A percentile compares a stretch with the other conserved stretches of the same genome.
Conservation (phyloP, 1,140 invertebrate genomes). For the Brachionus manjavacas region DNA sequence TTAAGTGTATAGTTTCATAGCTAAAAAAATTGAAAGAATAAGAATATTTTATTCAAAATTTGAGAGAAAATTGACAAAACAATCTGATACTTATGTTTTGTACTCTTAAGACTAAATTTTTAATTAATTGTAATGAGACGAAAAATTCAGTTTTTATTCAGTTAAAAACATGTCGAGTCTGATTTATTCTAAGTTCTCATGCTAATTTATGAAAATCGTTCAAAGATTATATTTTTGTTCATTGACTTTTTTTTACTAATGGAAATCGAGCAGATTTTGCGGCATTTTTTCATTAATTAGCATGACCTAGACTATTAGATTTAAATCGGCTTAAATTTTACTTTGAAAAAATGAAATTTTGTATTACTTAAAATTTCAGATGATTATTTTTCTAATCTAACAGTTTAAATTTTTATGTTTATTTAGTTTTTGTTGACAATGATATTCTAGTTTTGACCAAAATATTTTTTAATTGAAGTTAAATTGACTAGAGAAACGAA, state of each 20-base stretch:
- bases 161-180: background rate
- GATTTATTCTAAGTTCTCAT: background rate
- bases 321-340: background rate
- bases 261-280: background rate
- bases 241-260: background rate
- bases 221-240: background rate
- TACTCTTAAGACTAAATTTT: background rate
- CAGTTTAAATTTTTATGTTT: no score
- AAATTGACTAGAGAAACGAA: no score
- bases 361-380: no score
- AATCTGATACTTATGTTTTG: background rate
- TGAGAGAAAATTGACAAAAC: background rate
- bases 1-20: no score
- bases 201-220: background rate
- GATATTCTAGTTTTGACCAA: no score
- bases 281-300: background rate
- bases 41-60: background rate
- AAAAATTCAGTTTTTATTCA: background rate
- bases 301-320: background rate
- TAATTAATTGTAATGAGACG: background rate
- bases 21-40: background rate
- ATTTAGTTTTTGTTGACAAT: no score
- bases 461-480: no score
- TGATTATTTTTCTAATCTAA: no score
- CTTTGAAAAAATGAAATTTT: no score